Conservation (phyloP, 2,797 vertebrate species). For the Erpetoichthys calabaricus region DNA sequence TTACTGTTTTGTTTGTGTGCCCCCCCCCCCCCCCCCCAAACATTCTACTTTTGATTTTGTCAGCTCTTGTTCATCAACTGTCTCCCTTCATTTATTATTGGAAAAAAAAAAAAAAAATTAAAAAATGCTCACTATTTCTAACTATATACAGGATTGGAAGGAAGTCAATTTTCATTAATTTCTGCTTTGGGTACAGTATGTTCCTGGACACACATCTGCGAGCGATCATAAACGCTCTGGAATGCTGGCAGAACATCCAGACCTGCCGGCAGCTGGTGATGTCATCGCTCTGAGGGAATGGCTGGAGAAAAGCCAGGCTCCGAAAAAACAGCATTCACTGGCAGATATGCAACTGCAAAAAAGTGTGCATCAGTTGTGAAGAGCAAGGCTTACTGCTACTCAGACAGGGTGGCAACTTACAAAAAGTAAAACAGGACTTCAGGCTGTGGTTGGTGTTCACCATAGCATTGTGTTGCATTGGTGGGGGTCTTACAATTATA, state of each 20-base stretch:
- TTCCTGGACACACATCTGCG: slow-evolving; percentile 99
- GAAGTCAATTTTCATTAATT: slow-evolving; percentile 97
- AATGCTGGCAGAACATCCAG: slow-evolving; percentile 99
- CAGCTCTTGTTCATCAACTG: slow-evolving; percentile 40
- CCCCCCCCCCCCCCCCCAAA: slow-evolving; percentile 12
- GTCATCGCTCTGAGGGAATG: slow-evolving; percentile 88
- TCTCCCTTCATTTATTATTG: slow-evolving; percentile 17
- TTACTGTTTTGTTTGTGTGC: slow-evolving; percentile 41
- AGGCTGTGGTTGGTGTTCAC: too few species aligned
- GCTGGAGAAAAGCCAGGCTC: slow-evolving; percentile 22
- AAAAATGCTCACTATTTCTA: slow-evolving; percentile 39
- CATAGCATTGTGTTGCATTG: too few species aligned
- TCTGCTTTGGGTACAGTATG: slow-evolving; percentile 98
- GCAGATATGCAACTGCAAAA: not conserved
- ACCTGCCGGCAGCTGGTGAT: slow-evolving; percentile 96
- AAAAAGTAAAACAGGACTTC: not conserved
- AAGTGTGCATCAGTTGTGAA: not conserved
- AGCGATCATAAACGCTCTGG: slow-evolving; percentile 97
- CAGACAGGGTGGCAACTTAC: not conserved
- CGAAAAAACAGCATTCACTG: not conserved
- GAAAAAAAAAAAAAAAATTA: too few species aligned
- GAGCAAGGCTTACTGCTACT: not conserved
- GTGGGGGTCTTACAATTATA: too few species aligned
- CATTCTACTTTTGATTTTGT: slow-evolving; percentile 39
- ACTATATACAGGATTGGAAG: slow-evolving; percentile 81